Evolutionary conservation across 2,888 invertebrate species (phyloP).

Genomic region (Nebria brevicollis): DNA sequence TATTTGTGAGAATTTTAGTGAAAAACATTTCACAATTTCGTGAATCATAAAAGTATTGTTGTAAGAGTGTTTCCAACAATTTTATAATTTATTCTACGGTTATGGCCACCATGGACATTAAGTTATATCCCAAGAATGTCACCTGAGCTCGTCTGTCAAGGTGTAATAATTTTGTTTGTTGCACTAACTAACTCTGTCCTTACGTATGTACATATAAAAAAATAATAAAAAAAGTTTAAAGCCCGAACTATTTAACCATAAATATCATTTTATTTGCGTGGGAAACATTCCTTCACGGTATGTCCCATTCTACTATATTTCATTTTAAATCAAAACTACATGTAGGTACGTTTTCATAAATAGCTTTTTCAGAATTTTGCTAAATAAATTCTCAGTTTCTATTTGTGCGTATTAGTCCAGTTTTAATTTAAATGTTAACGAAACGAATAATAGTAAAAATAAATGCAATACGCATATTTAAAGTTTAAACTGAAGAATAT

Average conservation of each 20-base stretch:
- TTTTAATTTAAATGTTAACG: too few species aligned
- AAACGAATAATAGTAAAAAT: too few species aligned
- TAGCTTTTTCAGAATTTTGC: not conserved
- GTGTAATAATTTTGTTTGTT: conserved; percentile 42
- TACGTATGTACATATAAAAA: not conserved
- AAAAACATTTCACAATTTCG: too few species aligned
- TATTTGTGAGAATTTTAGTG: too few species aligned
- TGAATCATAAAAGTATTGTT: not conserved
- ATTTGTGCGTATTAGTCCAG: too few species aligned
- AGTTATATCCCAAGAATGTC: conserved; percentile 23
- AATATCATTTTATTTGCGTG: conserved; percentile 56
- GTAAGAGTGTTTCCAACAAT: not conserved
- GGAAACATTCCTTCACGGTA: conserved; percentile 46
- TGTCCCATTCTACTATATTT: not conserved
- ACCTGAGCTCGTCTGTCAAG: conserved; percentile 40
- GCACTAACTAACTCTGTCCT: conserved; percentile 4
- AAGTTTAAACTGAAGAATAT: too few species aligned
- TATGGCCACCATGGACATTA: not conserved
- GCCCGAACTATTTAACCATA: conserved; percentile 50
- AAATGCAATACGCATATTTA: too few species aligned
- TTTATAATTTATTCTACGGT: not conserved
- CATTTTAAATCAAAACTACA: not conserved
- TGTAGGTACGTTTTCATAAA: not conserved
- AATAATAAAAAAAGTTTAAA: not conserved
- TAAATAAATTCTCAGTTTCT: too few species aligned